phyloP scores from a whole-genome alignment of 2,113 vertebrate species.

The Amphiprion percula region DNA sequence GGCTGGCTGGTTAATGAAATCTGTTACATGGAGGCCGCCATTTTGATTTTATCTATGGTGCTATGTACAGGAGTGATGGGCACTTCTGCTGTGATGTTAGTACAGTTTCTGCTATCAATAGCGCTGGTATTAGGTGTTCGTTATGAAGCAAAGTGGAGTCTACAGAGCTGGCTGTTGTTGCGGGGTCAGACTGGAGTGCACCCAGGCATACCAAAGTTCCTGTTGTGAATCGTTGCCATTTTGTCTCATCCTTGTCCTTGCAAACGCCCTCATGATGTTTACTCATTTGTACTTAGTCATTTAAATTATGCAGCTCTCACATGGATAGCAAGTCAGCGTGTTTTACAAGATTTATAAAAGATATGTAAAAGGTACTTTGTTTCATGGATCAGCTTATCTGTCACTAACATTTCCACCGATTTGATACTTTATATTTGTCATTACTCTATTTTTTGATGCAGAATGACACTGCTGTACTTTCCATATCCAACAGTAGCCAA shows the following conservation, averaged over 20 bases:
- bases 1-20: conserved; percentile 60
- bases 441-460: conserved; percentile 46
- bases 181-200: conserved; percentile 63
- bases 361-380: conserved; percentile 66
- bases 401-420: conserved; percentile 63
- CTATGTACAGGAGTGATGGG: conserved; percentile 67
- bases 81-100: conserved; percentile 65
- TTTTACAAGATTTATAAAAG: conserved; percentile 57
- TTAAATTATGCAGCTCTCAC: conserved; percentile 73
- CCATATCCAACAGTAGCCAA: conserved; percentile 68
- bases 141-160: conserved; percentile 39
- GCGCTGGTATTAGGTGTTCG: conserved; percentile 46
- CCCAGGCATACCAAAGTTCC: conserved; percentile 76
- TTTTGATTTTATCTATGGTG: conserved; percentile 68
- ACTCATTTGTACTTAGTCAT: conserved; percentile 60
- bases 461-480: conserved; percentile 61
- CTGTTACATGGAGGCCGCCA: conserved; percentile 73
- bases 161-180: conserved; percentile 55
- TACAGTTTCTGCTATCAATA: conserved; percentile 55
- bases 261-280: conserved; percentile 61
- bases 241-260: conserved; percentile 47
- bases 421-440: conserved; percentile 54
- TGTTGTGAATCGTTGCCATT: conserved; percentile 52
- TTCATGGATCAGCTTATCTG: conserved; percentile 49
- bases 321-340: conserved; percentile 45